Conservation (phyloP, 2,113 vertebrate species). For the Apistogramma diplotaenia region DNA sequence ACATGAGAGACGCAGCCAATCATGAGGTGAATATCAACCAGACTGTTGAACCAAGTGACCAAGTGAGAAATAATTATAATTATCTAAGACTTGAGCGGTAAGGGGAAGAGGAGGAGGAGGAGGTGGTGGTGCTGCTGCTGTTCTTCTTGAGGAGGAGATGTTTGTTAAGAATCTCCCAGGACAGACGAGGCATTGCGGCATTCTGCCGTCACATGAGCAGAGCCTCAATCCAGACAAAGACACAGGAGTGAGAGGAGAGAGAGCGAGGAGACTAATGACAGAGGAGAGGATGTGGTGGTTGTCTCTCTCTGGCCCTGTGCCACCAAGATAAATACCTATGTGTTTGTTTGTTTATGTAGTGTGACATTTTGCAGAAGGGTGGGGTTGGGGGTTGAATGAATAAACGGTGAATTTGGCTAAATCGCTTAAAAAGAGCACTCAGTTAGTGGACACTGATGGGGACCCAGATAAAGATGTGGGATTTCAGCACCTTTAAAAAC, state of each 20-base stretch:
- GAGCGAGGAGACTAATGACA: conserved; percentile 35
- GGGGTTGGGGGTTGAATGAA: conserved; percentile 3
- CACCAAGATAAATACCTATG: conserved; percentile 52
- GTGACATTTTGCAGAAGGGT: conserved; percentile 13
- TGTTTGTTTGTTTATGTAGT: conserved; percentile 43
- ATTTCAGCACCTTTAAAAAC: no score
- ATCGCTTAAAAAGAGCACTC: not conserved
- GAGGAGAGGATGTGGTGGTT: conserved; percentile 11
- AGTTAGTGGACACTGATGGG: not conserved
- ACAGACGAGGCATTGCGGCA: conserved; percentile 74
- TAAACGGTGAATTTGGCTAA: not conserved
- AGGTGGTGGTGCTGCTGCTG: not conserved
- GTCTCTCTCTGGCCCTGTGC: conserved; percentile 36
- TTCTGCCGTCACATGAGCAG: conserved; percentile 65
- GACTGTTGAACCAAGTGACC: conserved; percentile 45
- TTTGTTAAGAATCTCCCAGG: conserved; percentile 70
- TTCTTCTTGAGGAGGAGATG: conserved; percentile 49
- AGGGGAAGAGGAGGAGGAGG: not conserved
- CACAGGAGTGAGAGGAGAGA: conserved; percentile 43
- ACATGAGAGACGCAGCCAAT: conserved; percentile 24
- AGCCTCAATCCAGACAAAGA: conserved; percentile 73
- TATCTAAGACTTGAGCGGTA: conserved; percentile 33
- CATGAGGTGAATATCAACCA: conserved; percentile 45
- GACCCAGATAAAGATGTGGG: not conserved
- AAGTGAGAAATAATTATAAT: conserved; percentile 46